Percentiles rank a stretch among this genome's conserved stretches.
Evolutionary conservation across 2,113 vertebrate genomes (phyloP).

Genomic region (Ceyx cyanopectus): DNA sequence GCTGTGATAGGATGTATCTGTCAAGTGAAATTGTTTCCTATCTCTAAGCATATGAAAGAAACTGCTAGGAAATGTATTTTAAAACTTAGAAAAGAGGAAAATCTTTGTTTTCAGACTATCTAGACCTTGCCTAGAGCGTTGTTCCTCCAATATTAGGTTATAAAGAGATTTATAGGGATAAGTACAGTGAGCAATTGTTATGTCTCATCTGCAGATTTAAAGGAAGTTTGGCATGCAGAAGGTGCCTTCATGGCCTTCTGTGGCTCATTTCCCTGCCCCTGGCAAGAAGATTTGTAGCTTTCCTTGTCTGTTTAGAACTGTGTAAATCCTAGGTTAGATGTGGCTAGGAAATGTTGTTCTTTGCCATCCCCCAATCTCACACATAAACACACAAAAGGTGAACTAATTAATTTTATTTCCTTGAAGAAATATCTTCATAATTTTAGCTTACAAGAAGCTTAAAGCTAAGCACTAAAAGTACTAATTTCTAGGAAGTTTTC

Average conservation of each 20-base stretch:
- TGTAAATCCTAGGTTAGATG: background rate
- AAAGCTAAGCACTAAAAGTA: background rate
- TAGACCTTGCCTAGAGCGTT: slow-evolving; percentile 12
- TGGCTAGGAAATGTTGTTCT: background rate
- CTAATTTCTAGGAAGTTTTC: background rate
- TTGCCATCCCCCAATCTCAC: background rate
- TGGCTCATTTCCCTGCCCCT: background rate
- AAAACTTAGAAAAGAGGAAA: background rate
- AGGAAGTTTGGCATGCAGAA: slow-evolving; percentile 4
- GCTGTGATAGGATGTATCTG: background rate
- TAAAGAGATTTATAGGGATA: background rate
- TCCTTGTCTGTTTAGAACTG: background rate
- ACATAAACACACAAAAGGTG: background rate
- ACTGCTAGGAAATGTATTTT: background rate
- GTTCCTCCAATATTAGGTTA: background rate
- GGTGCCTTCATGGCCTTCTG: background rate
- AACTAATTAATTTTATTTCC: background rate
- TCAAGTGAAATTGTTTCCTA: background rate
- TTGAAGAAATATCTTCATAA: background rate
- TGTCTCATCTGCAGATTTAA: background rate
- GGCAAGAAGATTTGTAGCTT: background rate
- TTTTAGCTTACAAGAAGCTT: background rate
- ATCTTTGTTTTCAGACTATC: background rate
- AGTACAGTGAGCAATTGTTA: background rate
- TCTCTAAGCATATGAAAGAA: background rate